Evolutionary conservation across 2,113 vertebrate genomes (phyloP).

Genomic region (Odocoileus hemionus): DNA sequence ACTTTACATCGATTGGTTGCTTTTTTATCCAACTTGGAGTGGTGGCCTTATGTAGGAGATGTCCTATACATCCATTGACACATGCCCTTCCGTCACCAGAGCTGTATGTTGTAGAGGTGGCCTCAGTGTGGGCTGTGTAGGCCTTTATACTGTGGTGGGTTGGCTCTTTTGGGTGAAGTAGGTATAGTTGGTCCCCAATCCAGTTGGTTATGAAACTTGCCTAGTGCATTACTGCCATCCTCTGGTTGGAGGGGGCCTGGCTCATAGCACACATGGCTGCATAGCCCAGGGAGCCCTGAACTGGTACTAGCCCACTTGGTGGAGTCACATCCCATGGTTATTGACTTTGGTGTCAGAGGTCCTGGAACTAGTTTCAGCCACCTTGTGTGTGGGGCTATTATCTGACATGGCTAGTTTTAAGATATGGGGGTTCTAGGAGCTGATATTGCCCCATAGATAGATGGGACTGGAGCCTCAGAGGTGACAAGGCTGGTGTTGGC

Average conservation of each 20-base stretch:
- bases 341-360: no score
- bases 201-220: not conserved
- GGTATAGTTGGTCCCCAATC: not conserved
- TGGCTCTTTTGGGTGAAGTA: not conserved
- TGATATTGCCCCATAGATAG: not conserved
- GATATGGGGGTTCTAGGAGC: not conserved
- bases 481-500: not conserved
- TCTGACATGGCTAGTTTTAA: not conserved
- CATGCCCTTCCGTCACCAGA: not conserved
- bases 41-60: not conserved
- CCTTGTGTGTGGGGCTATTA: not conserved
- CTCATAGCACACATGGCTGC: not conserved
- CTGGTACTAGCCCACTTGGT: not conserved
- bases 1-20: not conserved
- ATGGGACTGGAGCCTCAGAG: not conserved
- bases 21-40: not conserved
- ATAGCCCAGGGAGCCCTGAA: not conserved
- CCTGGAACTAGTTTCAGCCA: not conserved
- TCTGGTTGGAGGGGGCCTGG: not conserved
- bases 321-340: not conserved
- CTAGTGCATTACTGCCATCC: not conserved
- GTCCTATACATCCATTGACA: not conserved
- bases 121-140: not conserved
- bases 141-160: not conserved
- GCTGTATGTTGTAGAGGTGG: not conserved